These are phyloP conservation scores for Acomys russatus DNA, from an alignment of 2,797 vertebrate species.

Conservation along the genomic window DNA sequence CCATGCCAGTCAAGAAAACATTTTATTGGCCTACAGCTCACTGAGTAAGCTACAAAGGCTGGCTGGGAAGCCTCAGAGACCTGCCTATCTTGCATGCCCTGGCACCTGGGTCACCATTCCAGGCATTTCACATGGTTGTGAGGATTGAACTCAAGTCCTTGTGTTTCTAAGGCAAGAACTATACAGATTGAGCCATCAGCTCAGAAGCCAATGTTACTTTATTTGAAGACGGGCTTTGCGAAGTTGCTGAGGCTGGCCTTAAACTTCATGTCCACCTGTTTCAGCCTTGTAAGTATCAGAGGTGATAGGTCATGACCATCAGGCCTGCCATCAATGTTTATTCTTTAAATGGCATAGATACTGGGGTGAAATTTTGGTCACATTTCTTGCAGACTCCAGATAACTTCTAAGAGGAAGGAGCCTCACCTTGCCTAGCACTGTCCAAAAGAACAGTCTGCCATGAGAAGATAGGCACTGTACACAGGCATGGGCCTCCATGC, in stretches of 20 bases:
- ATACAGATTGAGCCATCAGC: background rate
- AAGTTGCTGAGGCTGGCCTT: background rate
- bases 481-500: no score
- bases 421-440: background rate
- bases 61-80: background rate
- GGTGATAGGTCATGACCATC: background rate
- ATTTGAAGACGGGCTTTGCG: background rate
- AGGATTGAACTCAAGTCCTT: background rate
- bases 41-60: no score
- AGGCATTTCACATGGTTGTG: background rate
- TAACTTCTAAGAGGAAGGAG: background rate
- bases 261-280: background rate
- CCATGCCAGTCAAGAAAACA: background rate
- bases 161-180: background rate
- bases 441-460: background rate
- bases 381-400: background rate
- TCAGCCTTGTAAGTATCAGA: background rate
- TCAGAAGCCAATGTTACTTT: background rate
- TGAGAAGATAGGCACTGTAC: background rate
- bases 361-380: background rate
- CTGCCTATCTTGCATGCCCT: no score
- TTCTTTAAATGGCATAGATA: background rate
- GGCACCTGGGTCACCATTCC: background rate
- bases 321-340: background rate
- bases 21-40: background rate